Evolutionary conservation across 1,140 invertebrate species (phyloP).

Genomic region (Laupala kohalensis): DNA sequence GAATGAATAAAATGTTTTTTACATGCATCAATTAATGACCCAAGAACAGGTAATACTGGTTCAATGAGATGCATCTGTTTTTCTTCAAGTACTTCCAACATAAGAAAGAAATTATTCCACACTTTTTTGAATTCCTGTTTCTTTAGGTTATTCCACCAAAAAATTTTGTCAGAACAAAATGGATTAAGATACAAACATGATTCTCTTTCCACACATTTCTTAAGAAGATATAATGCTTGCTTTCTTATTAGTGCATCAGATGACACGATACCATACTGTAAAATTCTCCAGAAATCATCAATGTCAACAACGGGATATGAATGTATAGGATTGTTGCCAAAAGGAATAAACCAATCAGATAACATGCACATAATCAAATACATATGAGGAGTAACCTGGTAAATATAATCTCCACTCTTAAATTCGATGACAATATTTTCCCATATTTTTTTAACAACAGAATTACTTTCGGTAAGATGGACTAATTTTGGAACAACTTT

Average conservation of each 20-base stretch:
- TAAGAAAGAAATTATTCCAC: slow-evolving; percentile 30
- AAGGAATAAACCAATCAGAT: slow-evolving; percentile 2
- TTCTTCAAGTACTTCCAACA: slow-evolving; percentile 43
- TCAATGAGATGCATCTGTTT: slow-evolving; percentile 43
- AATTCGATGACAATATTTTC: not conserved
- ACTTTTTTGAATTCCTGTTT: slow-evolving; percentile 15
- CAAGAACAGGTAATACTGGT: slow-evolving; percentile 32
- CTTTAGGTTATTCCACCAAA: slow-evolving; percentile 12
- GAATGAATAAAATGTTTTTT: slow-evolving; percentile 16
- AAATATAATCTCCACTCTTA: not conserved
- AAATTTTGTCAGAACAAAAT: slow-evolving; percentile 5
- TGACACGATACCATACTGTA: slow-evolving; percentile 15
- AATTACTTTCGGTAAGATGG: not conserved
- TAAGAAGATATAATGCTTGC: slow-evolving; percentile 27
- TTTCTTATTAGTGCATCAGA: slow-evolving; percentile 21
- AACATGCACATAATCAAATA: slow-evolving; percentile 1
- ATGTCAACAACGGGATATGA: not conserved
- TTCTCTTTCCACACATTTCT: slow-evolving; percentile 22
- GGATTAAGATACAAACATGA: not conserved
- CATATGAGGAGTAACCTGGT: not conserved
- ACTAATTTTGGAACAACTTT: not conserved
- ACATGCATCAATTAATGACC: slow-evolving; percentile 19
- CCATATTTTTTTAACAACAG: slow-evolving; percentile 1
- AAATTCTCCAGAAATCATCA: slow-evolving; percentile 17
- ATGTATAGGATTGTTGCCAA: not conserved